Evolutionary conservation across 2,113 vertebrate species (phyloP).

Genomic region (Apteryx owenii): DNA sequence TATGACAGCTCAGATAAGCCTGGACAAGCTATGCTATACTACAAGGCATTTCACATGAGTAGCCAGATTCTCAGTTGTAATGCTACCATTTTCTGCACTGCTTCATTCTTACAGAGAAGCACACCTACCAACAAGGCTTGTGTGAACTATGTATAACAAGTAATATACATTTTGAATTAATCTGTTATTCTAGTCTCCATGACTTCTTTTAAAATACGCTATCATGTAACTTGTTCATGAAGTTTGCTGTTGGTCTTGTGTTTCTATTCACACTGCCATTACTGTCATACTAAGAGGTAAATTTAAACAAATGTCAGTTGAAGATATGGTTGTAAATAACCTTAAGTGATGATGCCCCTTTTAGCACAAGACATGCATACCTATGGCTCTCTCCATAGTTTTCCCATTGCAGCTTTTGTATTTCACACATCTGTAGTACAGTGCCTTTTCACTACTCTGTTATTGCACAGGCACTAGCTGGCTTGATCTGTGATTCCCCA

Average conservation of each 20-base stretch:
- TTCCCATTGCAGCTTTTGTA: fast-evolving
- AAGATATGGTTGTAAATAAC: not conserved
- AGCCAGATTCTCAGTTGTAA: not conserved
- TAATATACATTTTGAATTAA: not conserved
- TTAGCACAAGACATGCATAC: not conserved
- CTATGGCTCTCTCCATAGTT: not conserved
- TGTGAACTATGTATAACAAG: not conserved
- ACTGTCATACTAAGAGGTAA: not conserved
- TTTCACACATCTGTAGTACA: not conserved
- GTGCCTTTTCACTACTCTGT: not conserved
- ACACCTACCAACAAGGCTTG: not conserved
- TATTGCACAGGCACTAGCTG: not conserved
- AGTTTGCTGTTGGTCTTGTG: not conserved
- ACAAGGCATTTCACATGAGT: not conserved
- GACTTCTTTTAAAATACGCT: not conserved
- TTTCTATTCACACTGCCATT: not conserved
- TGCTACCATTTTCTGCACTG: not conserved
- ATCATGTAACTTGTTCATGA: not conserved
- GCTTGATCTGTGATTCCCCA: not conserved
- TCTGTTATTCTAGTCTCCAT: not conserved
- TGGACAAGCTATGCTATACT: not conserved
- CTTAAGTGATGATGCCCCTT: not conserved
- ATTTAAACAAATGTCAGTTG: not conserved
- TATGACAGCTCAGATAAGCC: not conserved
- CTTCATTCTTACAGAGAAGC: not conserved